Evolutionary conservation across 2,797 vertebrate genomes (phyloP), one percentile per base, ranked within the genome.

Genomic region (Ambastaia sidthimunki): DNA sequence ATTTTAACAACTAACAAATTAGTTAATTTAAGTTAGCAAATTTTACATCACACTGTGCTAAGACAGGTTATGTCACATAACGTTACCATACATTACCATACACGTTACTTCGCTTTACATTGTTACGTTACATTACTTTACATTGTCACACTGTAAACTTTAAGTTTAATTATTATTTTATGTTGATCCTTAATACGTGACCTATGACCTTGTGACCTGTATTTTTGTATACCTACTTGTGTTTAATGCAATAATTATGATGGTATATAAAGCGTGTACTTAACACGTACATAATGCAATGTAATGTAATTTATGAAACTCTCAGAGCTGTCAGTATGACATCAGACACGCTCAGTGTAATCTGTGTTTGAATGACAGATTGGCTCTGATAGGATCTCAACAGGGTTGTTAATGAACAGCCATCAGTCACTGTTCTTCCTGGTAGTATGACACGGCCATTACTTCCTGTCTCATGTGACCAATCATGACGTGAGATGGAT

Each of bases 391-490:
- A 86, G 71, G 73, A 82, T 86, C 80, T 83, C 82, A 79, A 76
- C 41, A 70, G 81, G 44, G 19, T 48, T 76, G 72, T 62, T 80
- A 82, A 87, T 85, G 76, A 77, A 85, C 86, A 82, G 77, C 82
- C 85, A 80, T 54, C 67, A 85, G 84, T 88, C 84, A 82, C 75
- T 76, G 82, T 76, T 85, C 71, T 86, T 82, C 88, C 84, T 92
- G 91, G 91, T 87, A 91, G 89, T 90, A 90, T 90, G 87, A 90
- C 90, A 89, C 85, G 63, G 88, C 87, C 90, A 89, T 91, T 91
- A 91, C 89, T 89, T 90, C 74, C 89, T 83, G 89, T 89, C 89
- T 90, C 86, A 82, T 88, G 86, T 74, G 71, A 89, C 84, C 82
- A 90, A 90, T 90, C 86, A 92, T 90, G 89, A 89, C 81, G 75